Base-by-base conservation (phyloP, 2,888 invertebrate species). In the Aspidiotus destructor region DNA sequence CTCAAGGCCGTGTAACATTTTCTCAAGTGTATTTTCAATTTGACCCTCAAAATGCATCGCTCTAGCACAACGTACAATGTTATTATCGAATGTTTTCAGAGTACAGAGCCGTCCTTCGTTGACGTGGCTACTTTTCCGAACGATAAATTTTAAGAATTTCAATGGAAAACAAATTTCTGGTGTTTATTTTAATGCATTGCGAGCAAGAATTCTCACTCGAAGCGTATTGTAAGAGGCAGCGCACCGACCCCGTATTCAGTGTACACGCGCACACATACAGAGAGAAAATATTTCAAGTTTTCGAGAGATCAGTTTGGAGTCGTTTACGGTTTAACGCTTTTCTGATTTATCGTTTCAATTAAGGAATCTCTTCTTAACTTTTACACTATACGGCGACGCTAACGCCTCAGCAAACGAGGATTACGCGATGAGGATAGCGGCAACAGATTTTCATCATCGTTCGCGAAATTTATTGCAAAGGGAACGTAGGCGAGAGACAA, bases 331-430 rank as follows among this genome's bases (percentile, higher is more conserved):
- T 58, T 16, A 58, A 58, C 58, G 58, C 58, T 58, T 28, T 58
- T 28, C 58, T 58, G 58, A 58, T 58, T 58, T 58, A 58, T 58
- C 58, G 58, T 58, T 58, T 58, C 58, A 58, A 58, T 58, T 58
- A 58, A 58, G 28, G 16, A 17, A 16, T 58, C 58, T 58, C 28
- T 58, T 58, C 7, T 55, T 7, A 48, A 48, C 48, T 48, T 48
- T 48, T 6, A 48, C 48, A n/a, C 48, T 48, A 48, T 48, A 3
- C 48, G n/a, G 10, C 48, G 48, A 11, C n/a, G 11, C 48, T 11
- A 48, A 6, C 10, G 10, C n/a, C n/a, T 13, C 48, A 48, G 48
- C 48, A n/a, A n/a, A n/a, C 48, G 48, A 13, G 48, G 10, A 11
- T 11, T n/a, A 13, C 11, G 48, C 6, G 48, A 8, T 3, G 48